These are phyloP conservation scores for Pissodes strobi DNA, from an alignment of 1,140 invertebrate genomes.

Conservation along the genomic window DNA sequence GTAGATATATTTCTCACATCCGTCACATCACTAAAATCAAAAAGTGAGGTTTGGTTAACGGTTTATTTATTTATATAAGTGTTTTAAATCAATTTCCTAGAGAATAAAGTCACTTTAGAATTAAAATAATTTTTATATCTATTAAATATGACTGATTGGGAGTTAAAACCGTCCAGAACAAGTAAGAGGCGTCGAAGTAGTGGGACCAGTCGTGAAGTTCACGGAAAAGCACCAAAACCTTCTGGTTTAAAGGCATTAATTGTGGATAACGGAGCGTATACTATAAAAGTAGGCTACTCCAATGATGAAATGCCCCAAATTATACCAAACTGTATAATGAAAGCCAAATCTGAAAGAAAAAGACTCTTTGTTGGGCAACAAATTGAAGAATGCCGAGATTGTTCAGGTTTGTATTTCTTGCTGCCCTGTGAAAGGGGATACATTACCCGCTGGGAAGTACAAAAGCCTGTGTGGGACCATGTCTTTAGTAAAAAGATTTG, in stretches of 20 bases:
- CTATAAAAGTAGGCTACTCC: constrained; percentile 81
- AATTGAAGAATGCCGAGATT: constrained; percentile 94
- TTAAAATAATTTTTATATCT: too few relatives aligned
- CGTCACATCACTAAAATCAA: too few relatives aligned
- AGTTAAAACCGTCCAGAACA: constrained; percentile 1
- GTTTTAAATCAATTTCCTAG: too few relatives aligned
- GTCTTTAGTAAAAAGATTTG: constrained; percentile 89
- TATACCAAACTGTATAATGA: constrained; percentile 96
- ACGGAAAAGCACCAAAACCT: constrained; percentile 4
- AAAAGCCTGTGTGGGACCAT: constrained; percentile 96
- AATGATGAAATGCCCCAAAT: constrained; percentile 69
- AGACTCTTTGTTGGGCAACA: constrained; percentile 92
- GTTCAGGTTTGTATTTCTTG: constrained; percentile 92
- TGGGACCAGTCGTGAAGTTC: background rate
- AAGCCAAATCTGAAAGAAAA: constrained; percentile 93
- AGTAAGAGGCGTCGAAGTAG: constrained; percentile 32
- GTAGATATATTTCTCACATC: too few relatives aligned
- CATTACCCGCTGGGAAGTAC: constrained; percentile 92
- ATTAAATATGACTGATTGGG: constrained; percentile 19
- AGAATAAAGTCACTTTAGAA: too few relatives aligned
- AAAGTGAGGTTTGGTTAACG: too few relatives aligned
- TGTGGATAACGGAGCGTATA: constrained; percentile 86
- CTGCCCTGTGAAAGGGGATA: constrained; percentile 96
- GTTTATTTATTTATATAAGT: too few relatives aligned
- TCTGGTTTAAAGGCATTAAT: constrained; percentile 63